Percentiles rank a stretch among this genome's conserved stretches.
Evolutionary conservation across 2,113 vertebrate genomes (phyloP).

Genomic region (Nothoprocta pentlandii): DNA sequence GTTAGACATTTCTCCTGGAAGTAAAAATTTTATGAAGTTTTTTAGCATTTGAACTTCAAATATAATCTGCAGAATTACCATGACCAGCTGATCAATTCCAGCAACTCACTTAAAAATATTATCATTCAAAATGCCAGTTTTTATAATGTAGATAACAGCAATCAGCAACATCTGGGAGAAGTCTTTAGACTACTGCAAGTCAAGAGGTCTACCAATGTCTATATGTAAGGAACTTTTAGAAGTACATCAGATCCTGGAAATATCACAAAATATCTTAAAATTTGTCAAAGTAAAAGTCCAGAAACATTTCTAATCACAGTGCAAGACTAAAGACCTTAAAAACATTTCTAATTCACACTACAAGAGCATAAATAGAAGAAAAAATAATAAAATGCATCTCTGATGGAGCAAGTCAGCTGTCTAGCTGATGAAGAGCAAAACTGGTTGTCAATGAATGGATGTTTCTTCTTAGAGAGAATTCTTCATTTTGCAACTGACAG

Average conservation of each 20-base stretch:
- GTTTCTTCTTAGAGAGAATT: not conserved
- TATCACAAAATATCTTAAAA: not conserved
- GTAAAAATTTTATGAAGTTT: not conserved
- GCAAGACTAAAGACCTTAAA: not conserved
- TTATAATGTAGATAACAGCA: not conserved
- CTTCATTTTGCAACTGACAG: not conserved
- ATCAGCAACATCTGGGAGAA: not conserved
- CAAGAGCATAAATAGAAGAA: not conserved
- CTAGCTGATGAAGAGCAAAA: not conserved
- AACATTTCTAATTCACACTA: not conserved
- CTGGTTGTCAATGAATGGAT: not conserved
- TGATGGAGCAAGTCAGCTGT: not conserved
- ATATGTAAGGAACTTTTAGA: not conserved
- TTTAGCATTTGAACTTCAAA: not conserved
- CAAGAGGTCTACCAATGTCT: not conserved
- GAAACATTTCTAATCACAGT: not conserved
- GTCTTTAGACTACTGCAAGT: not conserved
- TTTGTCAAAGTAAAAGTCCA: not conserved
- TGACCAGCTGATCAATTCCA: not conserved
- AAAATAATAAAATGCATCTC: not conserved
- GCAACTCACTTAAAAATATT: not conserved
- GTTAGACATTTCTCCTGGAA: not conserved
- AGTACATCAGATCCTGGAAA: not conserved
- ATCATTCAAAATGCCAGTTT: not conserved
- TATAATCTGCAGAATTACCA: not conserved